These are phyloP conservation scores for Dasyprocta punctata DNA, from an alignment of 2,113 vertebrate species.

Conservation along the genomic window DNA sequence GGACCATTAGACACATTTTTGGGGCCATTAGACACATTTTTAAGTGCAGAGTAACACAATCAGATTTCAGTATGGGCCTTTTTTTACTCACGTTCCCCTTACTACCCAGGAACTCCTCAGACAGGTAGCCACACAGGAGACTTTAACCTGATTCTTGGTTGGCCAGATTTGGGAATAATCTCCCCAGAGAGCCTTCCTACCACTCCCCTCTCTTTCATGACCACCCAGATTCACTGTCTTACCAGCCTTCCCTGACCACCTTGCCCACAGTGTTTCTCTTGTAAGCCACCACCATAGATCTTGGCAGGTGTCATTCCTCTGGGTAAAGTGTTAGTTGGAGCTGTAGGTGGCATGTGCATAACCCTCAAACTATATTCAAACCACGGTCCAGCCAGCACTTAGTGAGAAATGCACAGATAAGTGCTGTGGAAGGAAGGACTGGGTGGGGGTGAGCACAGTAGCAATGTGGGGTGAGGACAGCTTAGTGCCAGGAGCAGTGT, in stretches of 20 bases:
- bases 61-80: background rate
- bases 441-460: background rate
- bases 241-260: background rate
- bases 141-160: background rate
- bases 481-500: background rate
- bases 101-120: background rate
- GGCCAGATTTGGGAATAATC: background rate
- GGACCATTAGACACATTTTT: background rate
- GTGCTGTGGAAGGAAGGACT: background rate
- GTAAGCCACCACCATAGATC: background rate
- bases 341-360: background rate
- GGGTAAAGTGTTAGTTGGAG: background rate
- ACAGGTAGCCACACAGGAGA: background rate
- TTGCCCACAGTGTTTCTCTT: background rate
- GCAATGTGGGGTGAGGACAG: background rate
- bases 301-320: background rate
- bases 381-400: background rate
- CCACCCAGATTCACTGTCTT: background rate
- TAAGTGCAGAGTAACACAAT: background rate
- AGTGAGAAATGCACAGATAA: background rate
- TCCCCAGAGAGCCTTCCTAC: background rate
- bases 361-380: background rate
- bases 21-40: background rate
- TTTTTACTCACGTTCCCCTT: background rate
- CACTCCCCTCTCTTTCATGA: background rate